Evolutionary conservation across 2,888 invertebrate species (phyloP).

Genomic region (Megamerina dolium): DNA sequence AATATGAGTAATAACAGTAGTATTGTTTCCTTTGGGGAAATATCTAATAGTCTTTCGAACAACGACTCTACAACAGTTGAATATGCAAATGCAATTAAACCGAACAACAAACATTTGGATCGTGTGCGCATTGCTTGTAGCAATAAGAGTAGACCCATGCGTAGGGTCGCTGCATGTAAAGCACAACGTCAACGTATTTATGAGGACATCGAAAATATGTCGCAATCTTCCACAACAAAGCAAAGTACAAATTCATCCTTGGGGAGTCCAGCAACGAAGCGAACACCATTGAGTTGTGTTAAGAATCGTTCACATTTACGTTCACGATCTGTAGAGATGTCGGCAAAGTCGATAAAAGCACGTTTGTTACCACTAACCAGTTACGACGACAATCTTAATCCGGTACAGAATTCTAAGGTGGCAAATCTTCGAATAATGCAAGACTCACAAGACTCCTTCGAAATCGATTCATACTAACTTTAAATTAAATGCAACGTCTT

Average conservation of each 20-base stretch:
- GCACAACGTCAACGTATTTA: slow-evolving; percentile 27
- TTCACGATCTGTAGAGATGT: slow-evolving; percentile 35
- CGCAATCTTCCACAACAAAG: neutral
- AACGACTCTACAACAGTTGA: neutral
- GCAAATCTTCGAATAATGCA: neutral
- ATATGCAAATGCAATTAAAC: slow-evolving; percentile 1
- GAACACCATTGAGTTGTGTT: slow-evolving; percentile 40
- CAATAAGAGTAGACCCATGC: slow-evolving; percentile 23
- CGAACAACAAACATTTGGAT: slow-evolving; percentile 33
- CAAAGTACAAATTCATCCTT: too few relatives aligned
- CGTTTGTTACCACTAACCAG: slow-evolving; percentile 8
- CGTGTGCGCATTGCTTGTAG: slow-evolving; percentile 34
- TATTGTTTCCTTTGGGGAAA: slow-evolving; percentile 25
- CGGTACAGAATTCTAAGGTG: neutral
- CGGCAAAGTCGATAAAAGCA: slow-evolving; percentile 25
- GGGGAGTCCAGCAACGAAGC: slow-evolving; percentile 16
- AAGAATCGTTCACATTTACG: slow-evolving; percentile 35
- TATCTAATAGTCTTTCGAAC: too few relatives aligned
- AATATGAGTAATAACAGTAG: slow-evolving; percentile 36
- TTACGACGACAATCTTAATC: neutral
- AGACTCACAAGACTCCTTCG: neutral
- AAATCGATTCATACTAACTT: too few relatives aligned
- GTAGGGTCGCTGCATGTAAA: slow-evolving; percentile 24
- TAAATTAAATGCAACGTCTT: too few relatives aligned
- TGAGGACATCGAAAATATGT: slow-evolving; percentile 28